Evolutionary conservation across 2,888 invertebrate genomes (phyloP), one percentile per base, ranked within the genome.

Genomic region (Pyralis farinalis): DNA sequence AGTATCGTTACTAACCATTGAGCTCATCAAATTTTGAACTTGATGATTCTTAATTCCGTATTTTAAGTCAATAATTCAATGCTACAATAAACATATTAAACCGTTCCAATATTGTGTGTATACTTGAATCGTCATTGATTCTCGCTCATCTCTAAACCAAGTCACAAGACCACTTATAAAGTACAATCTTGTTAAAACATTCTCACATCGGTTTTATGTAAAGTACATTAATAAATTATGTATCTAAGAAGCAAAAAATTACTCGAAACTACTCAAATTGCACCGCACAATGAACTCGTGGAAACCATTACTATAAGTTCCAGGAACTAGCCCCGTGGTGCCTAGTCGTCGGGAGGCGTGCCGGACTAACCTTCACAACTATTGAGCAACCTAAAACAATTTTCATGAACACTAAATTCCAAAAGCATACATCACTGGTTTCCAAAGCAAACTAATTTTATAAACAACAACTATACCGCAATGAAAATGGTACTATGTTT

Each of bases 281-380:
- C 63, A 53, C 53, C 56, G 69, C 64, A 53, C 72, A 65, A 57
- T 70, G 66, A 71, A 76, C 70, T 72, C 66, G 55, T 52, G 69
- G 71, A 73, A 74, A 76, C 75, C 74, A 80, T 79, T 79, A 79
- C 59, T 58, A 44, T 22, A 66, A 68, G 57, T 81, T 82, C 80
- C 57, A 50, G 60, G 82, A 82, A 82, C 56, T 51, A 51, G 56
- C 47, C 53, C 48, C 59, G 57, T 63, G 79, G 77, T 77, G 80
- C 79, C 79, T 66, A 47, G 46, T 50, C 58, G 76, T 53, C 76
- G 75, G 75, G 63, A 66, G 77, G 77, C 75, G 77, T 75, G 69
- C 49, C 70, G 46, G 52, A 49, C 53, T 52, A 53, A 46, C 61
- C 62, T 57, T 55, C 49, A 52, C 62, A 53, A 57, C 45, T 42